Evolutionary conservation across 2,888 invertebrate species (phyloP).

Genomic region (Podotricha telesiphe): DNA sequence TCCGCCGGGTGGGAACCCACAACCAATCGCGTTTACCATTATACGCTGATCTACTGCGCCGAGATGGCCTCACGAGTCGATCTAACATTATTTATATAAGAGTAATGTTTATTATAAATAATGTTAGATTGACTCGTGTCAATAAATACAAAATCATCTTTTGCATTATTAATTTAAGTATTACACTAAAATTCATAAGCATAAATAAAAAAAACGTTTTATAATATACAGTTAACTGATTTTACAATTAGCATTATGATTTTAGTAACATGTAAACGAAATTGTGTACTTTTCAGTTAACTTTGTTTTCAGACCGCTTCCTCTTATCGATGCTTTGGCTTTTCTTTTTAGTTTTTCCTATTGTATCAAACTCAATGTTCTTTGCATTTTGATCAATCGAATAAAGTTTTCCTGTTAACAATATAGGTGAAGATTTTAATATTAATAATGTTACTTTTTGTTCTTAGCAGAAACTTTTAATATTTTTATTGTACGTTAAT

Average conservation of each 20-base stretch:
- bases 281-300: slow-evolving; percentile 36
- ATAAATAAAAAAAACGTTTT: not conserved
- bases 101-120: no score
- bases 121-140: no score
- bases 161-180: no score
- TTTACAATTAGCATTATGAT: not conserved
- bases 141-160: no score
- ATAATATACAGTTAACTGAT: no score
- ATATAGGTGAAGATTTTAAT: not conserved
- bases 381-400: slow-evolving; percentile 7
- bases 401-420: not conserved
- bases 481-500: not conserved
- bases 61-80: no score
- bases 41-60: no score
- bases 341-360: not conserved
- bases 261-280: slow-evolving; percentile 30
- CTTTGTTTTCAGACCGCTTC: slow-evolving; percentile 33
- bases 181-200: not conserved
- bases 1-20: no score
- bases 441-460: not conserved
- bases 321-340: slow-evolving; percentile 16
- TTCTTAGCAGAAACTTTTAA: not conserved
- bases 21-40: no score
- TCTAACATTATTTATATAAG: no score
- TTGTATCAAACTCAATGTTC: not conserved